Evolutionary conservation across 2,888 invertebrate species (phyloP), one percentile per base, ranked within the genome.

Genomic region (Eristalis pertinax): DNA sequence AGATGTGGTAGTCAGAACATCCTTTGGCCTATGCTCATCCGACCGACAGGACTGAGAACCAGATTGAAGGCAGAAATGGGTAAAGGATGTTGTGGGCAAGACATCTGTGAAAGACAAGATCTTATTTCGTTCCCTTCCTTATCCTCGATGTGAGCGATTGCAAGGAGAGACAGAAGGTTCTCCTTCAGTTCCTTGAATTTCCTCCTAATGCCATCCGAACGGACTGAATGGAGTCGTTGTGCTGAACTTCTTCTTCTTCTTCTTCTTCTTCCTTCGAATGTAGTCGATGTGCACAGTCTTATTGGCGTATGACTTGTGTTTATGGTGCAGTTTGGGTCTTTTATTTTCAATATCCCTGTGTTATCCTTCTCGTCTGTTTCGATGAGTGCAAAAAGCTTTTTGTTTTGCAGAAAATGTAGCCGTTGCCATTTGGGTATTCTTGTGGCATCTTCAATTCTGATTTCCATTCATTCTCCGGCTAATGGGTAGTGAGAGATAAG

Each of bases 281-380:
- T 77, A 32, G 13, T 65, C 15, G 43, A 5, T 43, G 43, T n/a
- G 43, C 43, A 43, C 43, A 65, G 69, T 79, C 64, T 75, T 79
- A 84, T 84, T 80, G 80, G 73, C 78, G 74, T 64, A 73, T 74
- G 83, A 35, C 78, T 83, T 81, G 69, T 69, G 56, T 32, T 62
- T 77, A 38, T 38, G 35, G 43, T 67, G 32, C 65, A 69, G 50
- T 68, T 58, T 67, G 4, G n/a, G 7, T 67, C 13, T 67, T 58
- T 67, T 67, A 67, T 75, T 68, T 62, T 62, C 43, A 43, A 69
- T 63, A 69, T 62, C 62, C 70, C 41, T 60, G 73, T 68, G 72
- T 83, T 82, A 77, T 83, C 72, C 82, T 73, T 72, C n/a, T n/a
- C n/a, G 77, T 83, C 62, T 22, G 38, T 63, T 72, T 68, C 35